Percentiles rank a stretch among this genome's conserved stretches.
Evolutionary conservation across 2,888 invertebrate species (phyloP).

Genomic region (Aproaerema taeniolella): DNA sequence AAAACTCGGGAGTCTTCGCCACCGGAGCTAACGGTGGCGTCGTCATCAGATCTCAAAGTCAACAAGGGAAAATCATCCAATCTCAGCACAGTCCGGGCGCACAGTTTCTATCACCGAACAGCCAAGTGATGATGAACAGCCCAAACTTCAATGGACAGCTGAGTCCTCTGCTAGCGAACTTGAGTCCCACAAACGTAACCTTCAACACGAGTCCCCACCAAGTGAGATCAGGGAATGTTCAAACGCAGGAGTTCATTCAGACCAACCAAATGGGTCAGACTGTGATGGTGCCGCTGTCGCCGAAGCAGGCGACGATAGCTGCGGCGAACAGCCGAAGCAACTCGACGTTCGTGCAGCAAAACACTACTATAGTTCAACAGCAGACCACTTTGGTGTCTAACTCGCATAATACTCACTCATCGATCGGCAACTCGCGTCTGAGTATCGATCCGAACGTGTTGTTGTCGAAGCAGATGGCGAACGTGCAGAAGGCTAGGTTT

Average conservation of each 20-base stretch:
- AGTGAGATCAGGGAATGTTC: conserved; percentile 72
- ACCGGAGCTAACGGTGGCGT: conserved; percentile 84
- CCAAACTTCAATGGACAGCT: conserved; percentile 85
- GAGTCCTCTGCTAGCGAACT: conserved; percentile 86
- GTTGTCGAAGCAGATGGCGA: conserved; percentile 48
- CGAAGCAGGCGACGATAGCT: conserved; percentile 75
- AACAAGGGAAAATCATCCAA: conserved; percentile 83
- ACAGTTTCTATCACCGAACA: conserved; percentile 85
- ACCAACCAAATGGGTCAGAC: conserved; percentile 84
- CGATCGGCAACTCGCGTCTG: conserved; percentile 38
- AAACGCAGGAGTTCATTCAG: conserved; percentile 84
- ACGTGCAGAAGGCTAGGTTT: conserved; percentile 31
- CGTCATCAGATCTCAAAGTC: conserved; percentile 86
- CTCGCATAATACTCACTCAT: conserved; percentile 68
- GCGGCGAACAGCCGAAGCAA: conserved; percentile 76
- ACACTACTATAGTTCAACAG: conserved; percentile 90
- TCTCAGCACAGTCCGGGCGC: conserved; percentile 82
- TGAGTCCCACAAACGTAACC: conserved; percentile 83
- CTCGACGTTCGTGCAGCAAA: conserved; percentile 89
- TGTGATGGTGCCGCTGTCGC: conserved; percentile 83
- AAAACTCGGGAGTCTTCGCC: conserved; percentile 80
- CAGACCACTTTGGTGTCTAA: conserved; percentile 87
- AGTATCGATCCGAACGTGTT: conserved; percentile 73
- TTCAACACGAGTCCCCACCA: conserved; percentile 76
- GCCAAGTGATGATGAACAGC: conserved; percentile 86